phyloP scores from a whole-genome alignment of 2,888 invertebrate genomes.

The Rhagium mordax region DNA sequence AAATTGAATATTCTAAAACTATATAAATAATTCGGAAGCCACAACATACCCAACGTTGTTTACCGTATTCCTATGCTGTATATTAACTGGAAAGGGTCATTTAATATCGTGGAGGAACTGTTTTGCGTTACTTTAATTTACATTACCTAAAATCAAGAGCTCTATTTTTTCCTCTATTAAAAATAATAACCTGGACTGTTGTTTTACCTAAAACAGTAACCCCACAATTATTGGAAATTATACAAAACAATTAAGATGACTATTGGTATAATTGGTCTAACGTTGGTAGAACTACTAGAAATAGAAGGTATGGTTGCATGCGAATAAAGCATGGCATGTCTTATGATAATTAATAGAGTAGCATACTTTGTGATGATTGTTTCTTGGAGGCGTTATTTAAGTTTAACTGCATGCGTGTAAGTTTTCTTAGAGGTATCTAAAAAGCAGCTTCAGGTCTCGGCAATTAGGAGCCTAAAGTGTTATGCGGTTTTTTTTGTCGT shows the following conservation, averaged over 20 bases:
- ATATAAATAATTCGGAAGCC: too few species aligned
- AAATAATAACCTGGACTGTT: neutral
- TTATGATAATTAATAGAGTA: slow-evolving; percentile 2
- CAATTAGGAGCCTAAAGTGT: neutral
- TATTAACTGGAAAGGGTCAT: too few species aligned
- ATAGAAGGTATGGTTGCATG: slow-evolving; percentile 43
- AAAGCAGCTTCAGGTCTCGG: neutral
- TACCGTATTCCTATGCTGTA: too few species aligned
- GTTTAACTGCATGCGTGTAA: neutral
- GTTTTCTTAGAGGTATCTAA: neutral
- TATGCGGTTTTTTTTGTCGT: neutral
- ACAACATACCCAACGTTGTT: too few species aligned
- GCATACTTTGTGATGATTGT: neutral
- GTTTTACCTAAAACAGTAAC: neutral
- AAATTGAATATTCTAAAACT: too few species aligned
- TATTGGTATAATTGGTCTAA: slow-evolving; percentile 21
- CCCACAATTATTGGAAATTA: neutral
- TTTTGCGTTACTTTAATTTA: too few species aligned
- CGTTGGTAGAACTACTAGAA: slow-evolving; percentile 26
- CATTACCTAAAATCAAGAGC: too few species aligned
- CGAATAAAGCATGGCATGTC: slow-evolving; percentile 31
- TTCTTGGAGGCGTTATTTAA: neutral
- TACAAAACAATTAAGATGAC: neutral
- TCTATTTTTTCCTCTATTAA: neutral
- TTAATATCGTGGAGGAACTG: too few species aligned